Conservation (phyloP, 1,140 invertebrate genomes). For the Helicorthomorpha holstii region DNA sequence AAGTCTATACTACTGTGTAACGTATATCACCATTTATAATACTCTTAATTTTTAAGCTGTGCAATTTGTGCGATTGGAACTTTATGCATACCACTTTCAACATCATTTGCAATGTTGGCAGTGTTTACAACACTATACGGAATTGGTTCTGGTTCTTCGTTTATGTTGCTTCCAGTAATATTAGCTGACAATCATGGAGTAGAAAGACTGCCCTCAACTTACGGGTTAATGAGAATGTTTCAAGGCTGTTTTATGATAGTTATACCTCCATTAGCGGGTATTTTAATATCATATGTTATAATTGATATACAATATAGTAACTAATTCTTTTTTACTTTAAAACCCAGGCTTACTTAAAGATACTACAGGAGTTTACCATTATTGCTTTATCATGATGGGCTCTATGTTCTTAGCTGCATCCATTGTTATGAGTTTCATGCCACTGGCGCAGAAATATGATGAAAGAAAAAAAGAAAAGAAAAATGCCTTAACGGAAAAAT, state of each 20-base stretch:
- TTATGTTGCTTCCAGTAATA: slow-evolving; percentile 8
- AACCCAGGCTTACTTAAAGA: slow-evolving; percentile 3
- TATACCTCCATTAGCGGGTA: slow-evolving; percentile 3
- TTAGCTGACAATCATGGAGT: slow-evolving; percentile 6
- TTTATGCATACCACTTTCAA: not conserved
- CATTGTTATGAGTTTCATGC: not conserved
- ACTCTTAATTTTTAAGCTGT: slow-evolving; percentile 2
- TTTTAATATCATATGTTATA: not conserved
- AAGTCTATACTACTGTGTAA: not conserved
- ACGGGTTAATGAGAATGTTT: slow-evolving; percentile 3
- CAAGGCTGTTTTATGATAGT: slow-evolving; percentile 1
- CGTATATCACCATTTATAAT: not conserved
- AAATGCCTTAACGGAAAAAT: too few relatives aligned
- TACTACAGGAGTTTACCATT: not conserved
- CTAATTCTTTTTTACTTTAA: not conserved
- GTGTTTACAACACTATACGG: slow-evolving; percentile 2
- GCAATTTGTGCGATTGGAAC: not conserved
- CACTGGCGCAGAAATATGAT: not conserved
- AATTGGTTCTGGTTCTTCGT: slow-evolving; percentile 4
- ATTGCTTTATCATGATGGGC: slow-evolving; percentile 3
- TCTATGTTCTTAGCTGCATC: not conserved
- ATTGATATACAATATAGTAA: not conserved
- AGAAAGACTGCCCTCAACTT: slow-evolving; percentile 6
- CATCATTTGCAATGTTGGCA: not conserved
- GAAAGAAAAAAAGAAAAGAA: not conserved